Evolutionary conservation across 2,113 vertebrate genomes (phyloP).

Genomic region (Hypomesus transpacificus): DNA sequence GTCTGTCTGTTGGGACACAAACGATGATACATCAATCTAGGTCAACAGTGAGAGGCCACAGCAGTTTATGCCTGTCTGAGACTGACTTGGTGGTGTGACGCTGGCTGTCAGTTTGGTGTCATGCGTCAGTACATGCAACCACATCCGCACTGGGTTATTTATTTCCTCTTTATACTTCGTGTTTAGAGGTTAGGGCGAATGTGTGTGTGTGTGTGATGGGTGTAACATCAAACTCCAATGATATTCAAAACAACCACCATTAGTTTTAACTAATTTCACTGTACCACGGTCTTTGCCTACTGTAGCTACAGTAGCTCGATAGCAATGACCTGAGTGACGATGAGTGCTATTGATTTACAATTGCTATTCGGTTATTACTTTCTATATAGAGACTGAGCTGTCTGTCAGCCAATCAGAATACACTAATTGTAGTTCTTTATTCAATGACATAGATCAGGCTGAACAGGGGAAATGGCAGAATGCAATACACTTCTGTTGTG

Average conservation of each 20-base stretch:
- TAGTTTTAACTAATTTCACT: too few species aligned
- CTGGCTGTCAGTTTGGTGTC: background rate
- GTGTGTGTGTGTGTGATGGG: too few species aligned
- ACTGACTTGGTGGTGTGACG: too few species aligned
- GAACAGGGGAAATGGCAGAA: too few species aligned
- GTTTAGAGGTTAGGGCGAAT: background rate
- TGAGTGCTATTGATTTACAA: background rate
- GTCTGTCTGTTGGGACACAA: background rate
- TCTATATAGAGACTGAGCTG: background rate
- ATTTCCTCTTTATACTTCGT: constrained; percentile 47
- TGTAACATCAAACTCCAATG: too few species aligned
- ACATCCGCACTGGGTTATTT: constrained; percentile 43
- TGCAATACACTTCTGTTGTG: too few species aligned
- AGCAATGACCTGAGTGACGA: background rate
- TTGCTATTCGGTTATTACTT: background rate
- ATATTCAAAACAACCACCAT: too few species aligned
- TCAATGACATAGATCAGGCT: too few species aligned
- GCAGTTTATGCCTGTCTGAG: background rate
- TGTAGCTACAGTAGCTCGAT: background rate
- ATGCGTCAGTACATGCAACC: constrained; percentile 22
- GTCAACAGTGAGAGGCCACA: background rate
- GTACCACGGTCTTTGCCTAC: too few species aligned
- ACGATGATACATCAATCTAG: background rate
- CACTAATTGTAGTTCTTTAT: background rate
- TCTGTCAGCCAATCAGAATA: background rate